A percentile compares a stretch with the other conserved stretches of the same genome.
Evolutionary conservation across 2,888 invertebrate species (phyloP).

Genomic region (Agonopterix subpropinquella): DNA sequence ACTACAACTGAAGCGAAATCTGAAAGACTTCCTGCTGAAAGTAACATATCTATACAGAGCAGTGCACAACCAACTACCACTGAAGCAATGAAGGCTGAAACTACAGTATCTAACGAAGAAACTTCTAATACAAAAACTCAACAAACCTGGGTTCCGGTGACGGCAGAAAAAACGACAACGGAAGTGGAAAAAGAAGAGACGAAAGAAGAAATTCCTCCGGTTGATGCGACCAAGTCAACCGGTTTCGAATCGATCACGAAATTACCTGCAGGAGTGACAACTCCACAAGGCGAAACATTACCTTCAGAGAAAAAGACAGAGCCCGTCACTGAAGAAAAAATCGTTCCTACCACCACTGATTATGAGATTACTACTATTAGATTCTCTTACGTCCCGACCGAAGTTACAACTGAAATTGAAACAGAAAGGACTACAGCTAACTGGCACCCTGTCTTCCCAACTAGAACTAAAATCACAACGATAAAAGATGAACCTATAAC

Average conservation of each 20-base stretch:
- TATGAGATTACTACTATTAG: conserved; percentile 66
- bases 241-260: conserved; percentile 71
- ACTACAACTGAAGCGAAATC: conserved; percentile 38
- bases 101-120: conserved; percentile 21
- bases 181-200: conserved; percentile 15
- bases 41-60: conserved; percentile 46
- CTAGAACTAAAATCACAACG: conserved; percentile 41
- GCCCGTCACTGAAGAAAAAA: conserved; percentile 21
- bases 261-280: conserved; percentile 58
- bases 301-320: conserved; percentile 38
- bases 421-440: conserved; percentile 23
- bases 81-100: conserved; percentile 21
- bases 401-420: conserved; percentile 29
- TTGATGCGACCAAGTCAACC: conserved; percentile 49
- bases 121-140: conserved; percentile 26
- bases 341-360: conserved; percentile 36
- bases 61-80: conserved; percentile 31
- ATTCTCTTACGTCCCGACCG: conserved; percentile 58
- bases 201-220: conserved; percentile 39
- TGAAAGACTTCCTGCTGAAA: conserved; percentile 51
- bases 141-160: conserved; percentile 40
- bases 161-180: conserved; percentile 23
- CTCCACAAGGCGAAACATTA: conserved; percentile 54
- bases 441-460: conserved; percentile 51
- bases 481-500: conserved; percentile 45